Conservation (phyloP, 2,888 invertebrate genomes). For the Cataglyphis albicans region DNA sequence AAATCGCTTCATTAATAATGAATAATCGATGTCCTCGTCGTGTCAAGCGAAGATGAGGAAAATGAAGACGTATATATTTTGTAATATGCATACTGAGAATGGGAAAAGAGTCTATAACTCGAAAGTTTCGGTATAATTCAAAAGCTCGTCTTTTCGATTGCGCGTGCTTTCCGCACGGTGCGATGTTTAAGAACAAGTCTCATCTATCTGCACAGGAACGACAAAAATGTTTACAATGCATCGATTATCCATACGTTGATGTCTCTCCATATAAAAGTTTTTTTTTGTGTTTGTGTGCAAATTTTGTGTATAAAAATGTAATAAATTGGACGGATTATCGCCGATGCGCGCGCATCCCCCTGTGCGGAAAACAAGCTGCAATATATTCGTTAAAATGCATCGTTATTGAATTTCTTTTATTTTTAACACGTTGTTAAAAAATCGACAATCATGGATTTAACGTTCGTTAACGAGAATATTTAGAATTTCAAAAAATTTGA, state of each 20-base stretch:
- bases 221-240: background rate
- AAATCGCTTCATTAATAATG: slow-evolving; percentile 43
- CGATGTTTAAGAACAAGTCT: slow-evolving; percentile 27
- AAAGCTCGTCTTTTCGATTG: slow-evolving; percentile 45
- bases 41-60: background rate
- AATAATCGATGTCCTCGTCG: slow-evolving; percentile 10
- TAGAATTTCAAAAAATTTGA: background rate
- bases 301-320: background rate
- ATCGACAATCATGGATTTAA: slow-evolving; percentile 3
- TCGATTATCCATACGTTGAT: background rate
- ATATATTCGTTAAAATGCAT: slow-evolving; percentile 26
- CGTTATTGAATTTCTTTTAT: background rate
- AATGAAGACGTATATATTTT: slow-evolving; percentile 25
- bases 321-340: background rate
- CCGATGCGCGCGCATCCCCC: background rate
- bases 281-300: background rate
- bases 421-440: slow-evolving; percentile 30
- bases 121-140: slow-evolving; percentile 59
- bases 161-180: slow-evolving; percentile 20
- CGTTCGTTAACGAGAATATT: background rate
- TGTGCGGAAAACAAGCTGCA: background rate
- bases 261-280: background rate
- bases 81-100: slow-evolving; percentile 52
- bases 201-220: background rate
- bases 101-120: background rate